Evolutionary conservation across 2,888 invertebrate genomes (phyloP), one percentile per base, ranked within the genome.

Genomic region (Meghimatium bilineatum): DNA sequence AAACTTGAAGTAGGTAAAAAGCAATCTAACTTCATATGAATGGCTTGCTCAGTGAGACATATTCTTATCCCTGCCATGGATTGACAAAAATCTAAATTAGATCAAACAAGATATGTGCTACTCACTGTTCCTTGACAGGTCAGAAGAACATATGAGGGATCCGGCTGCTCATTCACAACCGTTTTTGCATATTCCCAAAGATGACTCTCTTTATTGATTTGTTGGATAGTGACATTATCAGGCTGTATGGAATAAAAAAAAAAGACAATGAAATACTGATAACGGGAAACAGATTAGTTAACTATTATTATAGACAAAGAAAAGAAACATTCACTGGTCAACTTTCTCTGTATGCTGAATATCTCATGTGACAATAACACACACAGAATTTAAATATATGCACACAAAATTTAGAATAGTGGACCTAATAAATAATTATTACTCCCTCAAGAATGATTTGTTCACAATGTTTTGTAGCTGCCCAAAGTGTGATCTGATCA

Each of bases 101-200:
- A 63, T n/a, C 1, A n/a, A 5, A 63, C n/a, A 26, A 63, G n/a
- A n/a, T 63, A 29, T 44, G n/a, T 14, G 72, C 29, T 60, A 81
- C 83, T 78, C 29, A 83, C 83, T 26, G 67, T 60, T 56, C 83
- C 83, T 74, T 63, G 26, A 49, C 83, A 83, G 8, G 79, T 79
- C 26, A 83, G 0, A 23, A 74, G 83, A 2, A 83, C 60, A n/a
- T 72, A 34, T 10, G 71, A 32, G 26, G 83, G 74, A 44, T 83
- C 74, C 26, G 74, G 26, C 23, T 52, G 36, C 1, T 78, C 60
- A 2, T 52, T 36, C 12, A 78, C 5, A 36, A 44, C 32, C 12
- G 10, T 20, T 29, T 60, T 26, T 77, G 60, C n/a, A 17, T 17
- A 1, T 20, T 63, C 17, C 83, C 83, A 83, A 23, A 83, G 60